Evolutionary conservation across 2,797 vertebrate genomes (phyloP), one percentile per base, ranked within the genome.

Genomic region (Sebastes iracundus): DNA sequence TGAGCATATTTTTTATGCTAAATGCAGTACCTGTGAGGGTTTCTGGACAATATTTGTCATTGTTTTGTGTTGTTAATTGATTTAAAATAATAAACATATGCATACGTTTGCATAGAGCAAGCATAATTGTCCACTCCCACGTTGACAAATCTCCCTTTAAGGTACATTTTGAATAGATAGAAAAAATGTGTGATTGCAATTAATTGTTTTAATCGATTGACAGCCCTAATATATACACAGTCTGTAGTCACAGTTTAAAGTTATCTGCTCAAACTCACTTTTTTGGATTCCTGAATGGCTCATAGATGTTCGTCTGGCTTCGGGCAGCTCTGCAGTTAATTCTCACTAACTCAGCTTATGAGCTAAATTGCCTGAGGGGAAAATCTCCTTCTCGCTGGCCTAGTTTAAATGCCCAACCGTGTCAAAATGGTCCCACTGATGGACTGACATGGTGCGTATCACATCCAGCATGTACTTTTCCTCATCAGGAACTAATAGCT

Each of bases 401-500:
- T 65, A 76, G 30, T 59, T 85, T 64, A 71, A 85, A 86, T 22
- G 10, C 46, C 7, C 18, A 18, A 22, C 38, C 1, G 8, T 75
- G 76, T 82, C 75, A 65, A 68, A 82, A 49, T 5, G n/a, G 53
- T 77, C 33, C 75, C 22, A 72, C 38, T 77, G 83, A 88, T 88
- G 69, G 76, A 49, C 78, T 55, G 59, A 79, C 79, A 61, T 63
- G 33, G n/a, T 55, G 64, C 33, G 14, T 63, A 75, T 84, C 75
- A 63, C 61, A 80, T 13, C 60, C n/a, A n/a, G 22, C 70, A 49
- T 84, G 82, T 79, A 67, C 69, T 70, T 80, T 71, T 23, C 60
- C 60, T 71, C 84, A 72, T 87, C 82, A 80, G 66, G 56, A 22
- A 32, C 66, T 88, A 88, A 93, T 88, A 49, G 62, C 33, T 63